Base-by-base conservation (phyloP, 2,888 invertebrate genomes). In the Unio delphinus region DNA sequence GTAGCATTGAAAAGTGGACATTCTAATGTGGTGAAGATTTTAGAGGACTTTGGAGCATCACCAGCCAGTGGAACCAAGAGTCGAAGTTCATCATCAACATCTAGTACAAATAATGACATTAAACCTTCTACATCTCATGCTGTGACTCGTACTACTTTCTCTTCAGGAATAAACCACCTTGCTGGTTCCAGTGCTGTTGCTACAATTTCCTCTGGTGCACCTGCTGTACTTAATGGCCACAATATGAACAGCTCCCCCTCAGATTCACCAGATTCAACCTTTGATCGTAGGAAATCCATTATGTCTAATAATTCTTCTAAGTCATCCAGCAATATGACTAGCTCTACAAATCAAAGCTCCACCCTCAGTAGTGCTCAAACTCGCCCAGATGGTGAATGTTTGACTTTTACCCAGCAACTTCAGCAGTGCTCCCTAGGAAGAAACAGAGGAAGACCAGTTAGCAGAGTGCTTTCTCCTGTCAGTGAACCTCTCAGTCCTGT, bases 1-100 rank as follows among this genome's bases (percentile, higher is more conserved):
- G 95, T 98, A 30, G 97, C 97, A 4, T 94, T 96, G 80, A 95
- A 97, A 82, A 96, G 96, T 1, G 97, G 97, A 0, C 97, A 97
- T 90, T 93, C 94, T 72, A 94, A 94, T 81, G 96, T 97, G 76
- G 94, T 88, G 63, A 85, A 83, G 70, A 75, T 89, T 61, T 76
- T 89, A 60, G 89, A 89, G 69, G 88, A 90, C 95, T 70, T 93
- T 94, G 79, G 92, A 94, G 83, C 92, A 95, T 82, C 81, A 7
- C 83, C 86, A 54, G 80, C 82, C 18, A 80, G 73, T 65, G 83
- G 81, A 6, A 77, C 80, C 17, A 85, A 84, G 70, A 86, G 82
- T 68, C 73, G 84, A 54, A 85, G 83, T 70, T 80, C 78, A 34
- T 83, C 85, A 1, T 85, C 86, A 23, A 81, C 83, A 34, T 86